Conservation (phyloP, 2,797 vertebrate genomes). For the Mormyrus proboscirostris region DNA sequence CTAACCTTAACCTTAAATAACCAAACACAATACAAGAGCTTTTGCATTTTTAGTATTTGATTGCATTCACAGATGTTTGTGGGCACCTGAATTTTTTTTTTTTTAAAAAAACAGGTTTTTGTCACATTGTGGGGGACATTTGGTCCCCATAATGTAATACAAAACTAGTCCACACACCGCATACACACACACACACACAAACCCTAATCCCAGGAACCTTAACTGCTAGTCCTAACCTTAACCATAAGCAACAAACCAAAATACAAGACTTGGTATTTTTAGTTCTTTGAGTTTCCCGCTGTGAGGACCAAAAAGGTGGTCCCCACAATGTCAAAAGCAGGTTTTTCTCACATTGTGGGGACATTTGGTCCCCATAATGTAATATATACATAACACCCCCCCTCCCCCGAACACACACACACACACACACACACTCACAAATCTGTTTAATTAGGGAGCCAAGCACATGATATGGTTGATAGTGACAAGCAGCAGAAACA, state of each 20-base stretch:
- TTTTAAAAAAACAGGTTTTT: no score
- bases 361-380: background rate
- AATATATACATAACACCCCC: background rate
- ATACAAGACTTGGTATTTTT: background rate
- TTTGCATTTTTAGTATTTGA: no score
- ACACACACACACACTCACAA: conserved; percentile 22
- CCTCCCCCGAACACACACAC: background rate
- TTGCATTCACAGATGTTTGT: no score
- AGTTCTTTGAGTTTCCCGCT: background rate
- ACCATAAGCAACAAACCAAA: background rate
- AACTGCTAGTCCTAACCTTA: background rate
- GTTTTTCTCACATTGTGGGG: background rate
- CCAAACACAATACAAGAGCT: no score
- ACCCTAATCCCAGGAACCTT: background rate
- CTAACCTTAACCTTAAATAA: background rate
- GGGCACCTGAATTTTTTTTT: no score
- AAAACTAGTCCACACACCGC: no score
- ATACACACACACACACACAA: no score
- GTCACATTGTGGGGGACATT: no score
- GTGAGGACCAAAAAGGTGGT: background rate
- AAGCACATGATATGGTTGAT: conserved; percentile 60
- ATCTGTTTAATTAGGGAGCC: conserved; percentile 57
- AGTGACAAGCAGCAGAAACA: conserved; percentile 57
- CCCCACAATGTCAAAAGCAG: background rate
- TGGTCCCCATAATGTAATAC: no score